Conservation (phyloP, 2,113 vertebrate genomes). For the Pituophis catenifer region DNA sequence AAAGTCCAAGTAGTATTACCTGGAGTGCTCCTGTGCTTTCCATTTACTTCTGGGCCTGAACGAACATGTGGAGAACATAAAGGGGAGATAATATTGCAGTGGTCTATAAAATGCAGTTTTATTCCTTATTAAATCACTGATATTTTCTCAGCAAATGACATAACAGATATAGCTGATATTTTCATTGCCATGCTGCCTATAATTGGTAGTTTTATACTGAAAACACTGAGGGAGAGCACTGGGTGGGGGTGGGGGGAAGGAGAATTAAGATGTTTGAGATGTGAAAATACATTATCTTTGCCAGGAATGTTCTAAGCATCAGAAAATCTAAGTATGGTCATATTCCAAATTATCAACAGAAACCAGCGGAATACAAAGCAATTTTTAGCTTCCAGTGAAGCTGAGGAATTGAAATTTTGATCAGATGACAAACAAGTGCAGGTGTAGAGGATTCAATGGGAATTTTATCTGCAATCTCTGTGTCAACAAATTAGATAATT, state of each 20-base stretch:
- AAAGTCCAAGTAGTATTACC: background rate
- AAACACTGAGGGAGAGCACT: background rate
- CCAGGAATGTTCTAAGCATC: accelerated
- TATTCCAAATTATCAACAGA: background rate
- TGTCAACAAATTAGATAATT: slow-evolving; percentile 51
- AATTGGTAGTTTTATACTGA: background rate
- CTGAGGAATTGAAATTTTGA: background rate
- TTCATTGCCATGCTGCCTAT: background rate
- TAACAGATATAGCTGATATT: background rate
- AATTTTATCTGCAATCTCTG: slow-evolving; percentile 6
- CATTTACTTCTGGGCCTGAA: background rate
- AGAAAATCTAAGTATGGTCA: background rate
- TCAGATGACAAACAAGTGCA: slow-evolving; percentile 32
- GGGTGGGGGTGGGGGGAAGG: accelerated
- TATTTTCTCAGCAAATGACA: background rate
- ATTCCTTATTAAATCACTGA: background rate
- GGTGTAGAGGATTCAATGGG: background rate
- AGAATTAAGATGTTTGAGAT: background rate
- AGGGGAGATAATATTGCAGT: background rate
- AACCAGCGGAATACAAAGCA: background rate
- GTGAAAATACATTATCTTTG: background rate
- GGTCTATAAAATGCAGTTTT: background rate
- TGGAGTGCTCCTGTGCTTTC: background rate
- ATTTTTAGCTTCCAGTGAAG: background rate
- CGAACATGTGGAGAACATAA: background rate